Conservation (phyloP, 1,140 invertebrate genomes). For the Zaprionus ornatus region DNA sequence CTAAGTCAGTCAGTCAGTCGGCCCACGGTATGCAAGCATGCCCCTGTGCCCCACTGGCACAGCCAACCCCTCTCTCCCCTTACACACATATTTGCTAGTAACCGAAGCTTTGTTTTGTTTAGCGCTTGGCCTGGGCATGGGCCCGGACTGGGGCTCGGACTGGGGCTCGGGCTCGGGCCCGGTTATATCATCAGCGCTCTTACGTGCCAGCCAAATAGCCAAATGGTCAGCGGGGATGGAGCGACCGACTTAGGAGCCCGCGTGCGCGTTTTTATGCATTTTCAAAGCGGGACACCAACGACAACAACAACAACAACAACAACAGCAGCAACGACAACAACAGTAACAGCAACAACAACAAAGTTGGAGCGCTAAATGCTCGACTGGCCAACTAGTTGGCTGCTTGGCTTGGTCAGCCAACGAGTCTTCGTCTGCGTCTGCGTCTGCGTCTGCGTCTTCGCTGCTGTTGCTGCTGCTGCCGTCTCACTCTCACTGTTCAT, state of each 20-base stretch:
- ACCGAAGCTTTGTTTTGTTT: slow-evolving; percentile 77
- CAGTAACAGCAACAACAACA: slow-evolving; percentile 35
- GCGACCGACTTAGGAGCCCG: slow-evolving; percentile 73
- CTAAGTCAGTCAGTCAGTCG: slow-evolving; percentile 58
- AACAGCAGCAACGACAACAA: slow-evolving; percentile 24
- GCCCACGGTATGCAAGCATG: slow-evolving; percentile 65
- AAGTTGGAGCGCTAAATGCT: slow-evolving; percentile 65
- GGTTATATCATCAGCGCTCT: slow-evolving; percentile 78
- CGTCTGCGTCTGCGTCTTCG: neutral
- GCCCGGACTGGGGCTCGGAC: slow-evolving; percentile 35
- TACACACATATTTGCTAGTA: slow-evolving; percentile 71
- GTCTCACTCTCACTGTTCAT: slow-evolving; percentile 50
- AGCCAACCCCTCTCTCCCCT: neutral
- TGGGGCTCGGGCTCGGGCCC: slow-evolving; percentile 43
- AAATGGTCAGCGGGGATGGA: slow-evolving; percentile 75
- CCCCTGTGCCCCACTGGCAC: neutral
- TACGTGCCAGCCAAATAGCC: slow-evolving; percentile 75
- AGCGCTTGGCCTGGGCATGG: slow-evolving; percentile 39
- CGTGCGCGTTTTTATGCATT: slow-evolving; percentile 75
- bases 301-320: slow-evolving; percentile 43
- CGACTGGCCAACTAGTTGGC: slow-evolving; percentile 71
- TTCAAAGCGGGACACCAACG: slow-evolving; percentile 67
- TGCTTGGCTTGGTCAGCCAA: slow-evolving; percentile 53
- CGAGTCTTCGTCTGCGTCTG: slow-evolving; percentile 29
- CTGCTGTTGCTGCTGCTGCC: neutral